A percentile compares a stretch with the other conserved stretches of the same genome.
phyloP scores from a whole-genome alignment of 1,140 invertebrate species.

The Polyergus mexicanus region DNA sequence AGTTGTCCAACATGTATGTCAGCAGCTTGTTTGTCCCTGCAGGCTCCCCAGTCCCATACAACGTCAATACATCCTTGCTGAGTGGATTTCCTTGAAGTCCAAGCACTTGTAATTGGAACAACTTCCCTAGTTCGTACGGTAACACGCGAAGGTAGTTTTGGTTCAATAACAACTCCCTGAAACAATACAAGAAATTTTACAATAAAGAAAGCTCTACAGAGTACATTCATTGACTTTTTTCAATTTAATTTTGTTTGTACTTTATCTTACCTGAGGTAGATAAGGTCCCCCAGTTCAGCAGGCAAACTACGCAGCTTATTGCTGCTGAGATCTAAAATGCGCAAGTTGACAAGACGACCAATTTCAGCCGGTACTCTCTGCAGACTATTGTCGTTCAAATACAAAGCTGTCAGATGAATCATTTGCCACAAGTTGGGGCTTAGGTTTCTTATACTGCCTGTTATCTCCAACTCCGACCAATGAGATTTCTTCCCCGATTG shows the following conservation, averaged over 20 bases:
- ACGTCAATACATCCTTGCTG: constrained; percentile 95
- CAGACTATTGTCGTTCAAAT: constrained; percentile 97
- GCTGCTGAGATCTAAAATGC: constrained; percentile 96
- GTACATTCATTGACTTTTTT: not conserved
- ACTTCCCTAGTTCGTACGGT: constrained; percentile 98
- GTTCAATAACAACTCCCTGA: constrained; percentile 96
- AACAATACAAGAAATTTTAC: constrained; percentile 79
- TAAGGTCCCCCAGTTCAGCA: constrained; percentile 97
- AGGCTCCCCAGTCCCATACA: constrained; percentile 93
- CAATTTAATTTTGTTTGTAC: not conserved
- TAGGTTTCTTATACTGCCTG: constrained; percentile 97
- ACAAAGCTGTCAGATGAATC: constrained; percentile 96
- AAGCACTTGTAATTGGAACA: constrained; percentile 97
- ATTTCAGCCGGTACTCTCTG: constrained; percentile 96
- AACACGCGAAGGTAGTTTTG: constrained; percentile 97
- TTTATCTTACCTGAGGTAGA: constrained; percentile 92
- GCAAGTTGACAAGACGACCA: constrained; percentile 92
- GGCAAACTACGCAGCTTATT: constrained; percentile 98
- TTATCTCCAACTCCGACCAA: constrained; percentile 91
- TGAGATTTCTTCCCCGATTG: constrained; percentile 96
- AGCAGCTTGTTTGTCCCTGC: constrained; percentile 98
- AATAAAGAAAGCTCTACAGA: not conserved
- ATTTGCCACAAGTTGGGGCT: constrained; percentile 96
- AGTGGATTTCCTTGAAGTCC: constrained; percentile 98
- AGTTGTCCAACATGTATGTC: constrained; percentile 96